phyloP scores from a whole-genome alignment of 2,113 vertebrate genomes.

The Sylvilagus bachmani region DNA sequence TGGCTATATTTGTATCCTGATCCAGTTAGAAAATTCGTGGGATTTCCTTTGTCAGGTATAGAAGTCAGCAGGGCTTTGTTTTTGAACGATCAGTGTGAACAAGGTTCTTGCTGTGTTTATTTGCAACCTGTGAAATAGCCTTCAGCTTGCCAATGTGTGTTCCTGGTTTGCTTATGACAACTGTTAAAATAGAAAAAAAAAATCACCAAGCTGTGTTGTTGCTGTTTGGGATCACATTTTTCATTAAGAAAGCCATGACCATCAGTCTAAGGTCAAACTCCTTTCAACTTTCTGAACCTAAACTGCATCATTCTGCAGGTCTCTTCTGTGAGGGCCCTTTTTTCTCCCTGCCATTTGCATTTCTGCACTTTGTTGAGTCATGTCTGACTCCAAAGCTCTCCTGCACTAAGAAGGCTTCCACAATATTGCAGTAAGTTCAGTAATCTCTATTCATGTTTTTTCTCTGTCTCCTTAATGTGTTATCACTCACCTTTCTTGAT shows the following conservation, averaged over 20 bases:
- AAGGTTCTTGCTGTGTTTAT: slow-evolving; percentile 59
- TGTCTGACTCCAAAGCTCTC: neutral
- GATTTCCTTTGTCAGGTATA: slow-evolving; percentile 18
- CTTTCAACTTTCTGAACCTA: too few relatives aligned
- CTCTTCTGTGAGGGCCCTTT: neutral
- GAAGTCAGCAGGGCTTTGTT: slow-evolving; percentile 49
- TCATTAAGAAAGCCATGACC: neutral
- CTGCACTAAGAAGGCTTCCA: neutral
- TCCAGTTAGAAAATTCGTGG: neutral
- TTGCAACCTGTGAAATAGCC: slow-evolving; percentile 30
- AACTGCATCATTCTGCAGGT: neutral
- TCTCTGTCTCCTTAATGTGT: neutral
- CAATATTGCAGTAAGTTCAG: neutral
- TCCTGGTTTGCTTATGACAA: slow-evolving; percentile 16
- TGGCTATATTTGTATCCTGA: slow-evolving; percentile 14
- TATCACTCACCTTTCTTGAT: neutral
- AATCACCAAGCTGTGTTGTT: neutral
- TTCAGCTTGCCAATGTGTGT: neutral
- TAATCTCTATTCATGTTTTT: neutral
- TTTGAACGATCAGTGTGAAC: slow-evolving; percentile 9
- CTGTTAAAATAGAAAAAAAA: neutral
- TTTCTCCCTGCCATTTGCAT: neutral
- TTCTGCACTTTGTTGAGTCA: neutral
- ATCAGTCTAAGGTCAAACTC: neutral
- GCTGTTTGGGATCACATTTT: neutral